Conservation (phyloP, 35 echinoderm and acorn worm genomes). For the Nesometra sesokonis region DNA sequence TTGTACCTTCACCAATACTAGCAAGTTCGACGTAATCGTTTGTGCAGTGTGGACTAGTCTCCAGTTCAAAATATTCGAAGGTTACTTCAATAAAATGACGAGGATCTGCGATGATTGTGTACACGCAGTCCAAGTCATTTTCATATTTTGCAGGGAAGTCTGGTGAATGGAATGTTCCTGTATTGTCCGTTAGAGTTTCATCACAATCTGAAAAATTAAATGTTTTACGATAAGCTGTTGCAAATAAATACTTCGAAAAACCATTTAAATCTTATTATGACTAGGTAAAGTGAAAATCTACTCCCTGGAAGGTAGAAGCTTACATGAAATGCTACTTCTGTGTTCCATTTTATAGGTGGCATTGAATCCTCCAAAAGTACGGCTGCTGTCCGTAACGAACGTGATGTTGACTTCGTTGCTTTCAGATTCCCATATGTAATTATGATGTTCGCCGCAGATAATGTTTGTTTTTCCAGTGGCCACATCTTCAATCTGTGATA, state of each 20-base stretch:
- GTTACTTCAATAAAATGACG: neutral
- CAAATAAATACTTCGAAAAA: too few species aligned
- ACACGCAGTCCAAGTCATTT: neutral
- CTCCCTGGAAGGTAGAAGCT: neutral
- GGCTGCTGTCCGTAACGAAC: neutral
- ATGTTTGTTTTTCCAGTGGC: neutral
- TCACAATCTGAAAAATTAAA: neutral
- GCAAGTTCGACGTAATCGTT: neutral
- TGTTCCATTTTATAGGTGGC: neutral
- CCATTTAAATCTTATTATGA: too few species aligned
- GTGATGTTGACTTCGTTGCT: neutral
- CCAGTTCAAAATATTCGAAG: neutral
- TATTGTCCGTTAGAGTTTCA: neutral
- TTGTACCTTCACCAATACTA: neutral
- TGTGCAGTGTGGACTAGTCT: neutral
- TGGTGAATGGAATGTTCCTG: neutral
- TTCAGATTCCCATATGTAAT: neutral
- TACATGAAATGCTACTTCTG: neutral
- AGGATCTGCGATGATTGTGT: neutral
- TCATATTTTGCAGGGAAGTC: neutral
- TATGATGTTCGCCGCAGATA: neutral
- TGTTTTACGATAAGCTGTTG: too few species aligned
- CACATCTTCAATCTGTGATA: neutral
- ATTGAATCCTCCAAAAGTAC: neutral
- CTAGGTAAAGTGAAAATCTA: too few species aligned